These are phyloP conservation scores for Gonioctena quinquepunctata DNA, from an alignment of 1,140 invertebrate species.

Conservation along the genomic window DNA sequence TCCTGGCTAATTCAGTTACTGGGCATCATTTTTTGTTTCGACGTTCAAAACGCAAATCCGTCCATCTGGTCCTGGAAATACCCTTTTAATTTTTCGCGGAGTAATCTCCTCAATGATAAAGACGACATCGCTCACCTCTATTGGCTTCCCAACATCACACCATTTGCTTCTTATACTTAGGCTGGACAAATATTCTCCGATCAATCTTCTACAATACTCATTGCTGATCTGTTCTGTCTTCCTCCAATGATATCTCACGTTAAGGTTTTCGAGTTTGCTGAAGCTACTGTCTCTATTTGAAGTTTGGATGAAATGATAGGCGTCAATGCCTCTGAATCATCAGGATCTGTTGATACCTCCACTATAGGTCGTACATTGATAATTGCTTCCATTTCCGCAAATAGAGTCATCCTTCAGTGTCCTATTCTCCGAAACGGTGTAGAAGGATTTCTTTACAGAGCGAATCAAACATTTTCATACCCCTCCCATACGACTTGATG, in stretches of 20 bases:
- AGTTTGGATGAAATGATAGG: neutral
- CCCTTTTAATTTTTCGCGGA: too few species aligned
- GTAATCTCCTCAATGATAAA: too few species aligned
- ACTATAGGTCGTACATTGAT: neutral
- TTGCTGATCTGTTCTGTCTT: neutral
- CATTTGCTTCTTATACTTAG: neutral
- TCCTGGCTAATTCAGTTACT: too few species aligned
- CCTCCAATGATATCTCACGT: neutral
- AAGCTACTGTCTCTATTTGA: neutral
- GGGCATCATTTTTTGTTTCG: too few species aligned
- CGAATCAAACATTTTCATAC: neutral
- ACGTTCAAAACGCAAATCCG: too few species aligned
- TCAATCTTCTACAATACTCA: neutral
- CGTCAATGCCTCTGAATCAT: neutral
- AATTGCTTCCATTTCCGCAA: neutral
- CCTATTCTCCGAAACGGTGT: neutral
- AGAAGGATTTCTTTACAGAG: neutral
- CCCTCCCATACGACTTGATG: neutral
- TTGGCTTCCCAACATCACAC: neutral
- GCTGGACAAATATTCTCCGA: neutral
- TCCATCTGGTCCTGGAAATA: too few species aligned
- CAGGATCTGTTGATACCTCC: neutral
- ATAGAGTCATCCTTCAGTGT: neutral
- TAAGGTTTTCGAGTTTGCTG: neutral
- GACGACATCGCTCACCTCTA: too few species aligned